Evolutionary conservation across 2,113 vertebrate genomes (phyloP).

Genomic region (Podarcis muralis): DNA sequence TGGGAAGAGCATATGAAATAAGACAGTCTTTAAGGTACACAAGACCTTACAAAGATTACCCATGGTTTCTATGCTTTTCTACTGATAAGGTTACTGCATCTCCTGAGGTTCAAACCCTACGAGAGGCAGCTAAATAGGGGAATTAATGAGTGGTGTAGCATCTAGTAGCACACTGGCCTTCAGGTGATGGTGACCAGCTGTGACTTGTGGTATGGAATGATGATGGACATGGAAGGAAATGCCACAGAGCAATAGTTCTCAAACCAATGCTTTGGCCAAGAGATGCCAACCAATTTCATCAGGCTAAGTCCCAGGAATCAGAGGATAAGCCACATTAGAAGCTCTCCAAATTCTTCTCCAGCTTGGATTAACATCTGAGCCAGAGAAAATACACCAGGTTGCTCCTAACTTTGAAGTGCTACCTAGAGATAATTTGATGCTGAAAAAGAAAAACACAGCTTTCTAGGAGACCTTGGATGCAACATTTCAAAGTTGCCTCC

Average conservation of each 20-base stretch:
- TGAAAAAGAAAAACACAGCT: too few species aligned
- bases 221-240: background rate
- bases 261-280: background rate
- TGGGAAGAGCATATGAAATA: too few species aligned
- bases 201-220: background rate
- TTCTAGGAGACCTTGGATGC: too few species aligned
- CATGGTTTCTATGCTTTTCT: too few species aligned
- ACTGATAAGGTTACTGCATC: too few species aligned
- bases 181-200: background rate
- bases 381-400: background rate
- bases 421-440: too few species aligned
- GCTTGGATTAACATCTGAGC: background rate
- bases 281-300: background rate
- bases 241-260: background rate
- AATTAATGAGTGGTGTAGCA: background rate
- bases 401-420: background rate
- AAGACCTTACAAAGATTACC: too few species aligned
- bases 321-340: background rate
- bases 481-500: too few species aligned
- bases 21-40: too few species aligned
- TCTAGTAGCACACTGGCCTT: background rate
- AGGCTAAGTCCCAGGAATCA: background rate
- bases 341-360: background rate
- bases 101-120: too few species aligned
- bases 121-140: background rate